Evolutionary conservation across 1,140 invertebrate species (phyloP), one percentile per base, ranked within the genome.

Genomic region (Hyles vespertilio): DNA sequence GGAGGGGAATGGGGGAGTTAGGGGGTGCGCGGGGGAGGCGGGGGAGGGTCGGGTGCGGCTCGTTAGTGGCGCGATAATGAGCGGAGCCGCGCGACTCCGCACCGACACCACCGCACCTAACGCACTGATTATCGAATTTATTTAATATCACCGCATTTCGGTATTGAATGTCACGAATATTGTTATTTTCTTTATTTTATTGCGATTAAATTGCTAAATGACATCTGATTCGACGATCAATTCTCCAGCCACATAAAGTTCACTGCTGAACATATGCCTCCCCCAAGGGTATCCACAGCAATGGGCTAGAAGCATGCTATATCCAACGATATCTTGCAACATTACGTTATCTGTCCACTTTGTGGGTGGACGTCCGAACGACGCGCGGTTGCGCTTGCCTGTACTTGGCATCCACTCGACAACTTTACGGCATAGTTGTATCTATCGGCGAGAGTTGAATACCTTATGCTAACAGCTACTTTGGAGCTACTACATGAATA

Each of bases 1-100:
- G 36, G 36, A 5, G 8, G 4, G 36, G 22, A 22, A n/a, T n/a
- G 22, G 22, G 22, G 22, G 22, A 22, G 22, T 44, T 34, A 50
- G 58, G 45, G 11, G 48, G 48, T 32, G 11, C 46, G 58, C 44
- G 54, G 32, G 43, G 51, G 59, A 57, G 40, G 51, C 46, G 11
- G 48, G 50, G 57, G 57, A 45, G 61, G 47, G 32, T 45, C 56
- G 51, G 51, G 48, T 48, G 56, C 58, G 63, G 63, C 67, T 66
- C 66, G 66, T 68, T 68, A 64, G 55, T 58, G 66, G 61, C 66
- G 63, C 62, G 58, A 46, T 72, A 72, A 72, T 72, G 70, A 72
- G 63, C 63, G 8, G 36, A 40, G 36, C 36, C 36, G 36, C 36
- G 5, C 4, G 36, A 5, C 36, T 8, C 5, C 36, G 36, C 36